phyloP scores from a whole-genome alignment of 2,113 vertebrate genomes.

The Myrmecophaga tridactyla region DNA sequence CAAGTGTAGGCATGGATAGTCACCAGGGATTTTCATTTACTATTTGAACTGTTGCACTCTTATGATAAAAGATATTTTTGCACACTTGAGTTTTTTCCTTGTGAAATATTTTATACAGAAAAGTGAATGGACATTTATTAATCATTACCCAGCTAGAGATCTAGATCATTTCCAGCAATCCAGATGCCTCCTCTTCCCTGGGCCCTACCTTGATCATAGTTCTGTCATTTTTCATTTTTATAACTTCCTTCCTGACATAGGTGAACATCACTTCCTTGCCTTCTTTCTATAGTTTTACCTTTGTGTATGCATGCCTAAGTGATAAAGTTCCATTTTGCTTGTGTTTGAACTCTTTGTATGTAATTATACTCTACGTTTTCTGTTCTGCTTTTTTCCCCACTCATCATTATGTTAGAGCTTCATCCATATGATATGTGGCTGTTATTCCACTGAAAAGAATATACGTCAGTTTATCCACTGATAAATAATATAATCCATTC shows the following conservation, averaged over 20 bases:
- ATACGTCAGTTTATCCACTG: not conserved
- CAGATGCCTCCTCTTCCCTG: not conserved
- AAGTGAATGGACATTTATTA: not conserved
- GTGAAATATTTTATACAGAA: not conserved
- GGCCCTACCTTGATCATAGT: not conserved
- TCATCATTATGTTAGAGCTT: not conserved
- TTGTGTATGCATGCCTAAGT: not conserved
- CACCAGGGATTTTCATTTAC: not conserved
- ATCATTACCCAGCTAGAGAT: not conserved
- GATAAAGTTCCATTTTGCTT: slow-evolving; percentile 19
- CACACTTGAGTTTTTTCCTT: not conserved
- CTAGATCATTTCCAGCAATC: not conserved
- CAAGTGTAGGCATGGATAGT: not conserved
- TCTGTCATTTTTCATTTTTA: not conserved
- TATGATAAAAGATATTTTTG: slow-evolving; percentile 20
- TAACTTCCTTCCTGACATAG: not conserved
- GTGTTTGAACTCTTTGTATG: not conserved
- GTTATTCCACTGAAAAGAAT: not conserved
- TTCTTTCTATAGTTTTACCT: slow-evolving; percentile 34
- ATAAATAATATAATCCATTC: too few species aligned
- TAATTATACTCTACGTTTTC: not conserved
- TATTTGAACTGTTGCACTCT: not conserved
- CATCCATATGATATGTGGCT: not conserved
- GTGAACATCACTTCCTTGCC: not conserved
- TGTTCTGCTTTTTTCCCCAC: not conserved